Conservation (phyloP, 2,113 vertebrate genomes). For the Cyphomyrus plagiostoma region DNA sequence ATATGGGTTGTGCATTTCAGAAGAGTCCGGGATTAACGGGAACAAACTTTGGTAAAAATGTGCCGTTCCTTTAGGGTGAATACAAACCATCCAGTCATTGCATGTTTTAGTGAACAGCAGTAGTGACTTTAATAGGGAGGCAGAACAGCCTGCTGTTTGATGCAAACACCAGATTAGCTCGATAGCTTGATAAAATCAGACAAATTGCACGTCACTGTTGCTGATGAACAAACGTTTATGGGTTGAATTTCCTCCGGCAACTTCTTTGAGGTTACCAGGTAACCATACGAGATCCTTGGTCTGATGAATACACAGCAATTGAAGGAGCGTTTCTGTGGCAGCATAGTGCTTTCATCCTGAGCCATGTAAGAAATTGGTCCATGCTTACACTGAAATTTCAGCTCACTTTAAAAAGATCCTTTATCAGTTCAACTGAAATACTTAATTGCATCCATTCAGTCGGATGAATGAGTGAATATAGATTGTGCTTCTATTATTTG, state of each 20-base stretch:
- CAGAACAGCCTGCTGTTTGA: neutral
- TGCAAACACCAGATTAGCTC: neutral
- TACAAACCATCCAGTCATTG: neutral
- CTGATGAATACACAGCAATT: conserved; percentile 13
- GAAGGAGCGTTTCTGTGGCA: conserved; percentile 1
- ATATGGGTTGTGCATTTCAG: neutral
- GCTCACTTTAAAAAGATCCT: conserved; percentile 16
- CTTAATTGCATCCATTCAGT: neutral
- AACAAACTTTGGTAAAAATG: neutral
- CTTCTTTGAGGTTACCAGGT: conserved; percentile 21
- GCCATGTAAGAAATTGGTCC: neutral
- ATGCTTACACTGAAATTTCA: neutral
- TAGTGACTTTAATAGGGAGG: neutral
- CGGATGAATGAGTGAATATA: neutral
- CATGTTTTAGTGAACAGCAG: neutral
- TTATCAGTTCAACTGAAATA: neutral
- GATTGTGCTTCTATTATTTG: neutral
- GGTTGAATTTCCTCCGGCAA: neutral
- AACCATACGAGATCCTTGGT: conserved; percentile 6
- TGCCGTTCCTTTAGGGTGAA: neutral
- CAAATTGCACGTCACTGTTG: neutral
- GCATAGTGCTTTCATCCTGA: neutral
- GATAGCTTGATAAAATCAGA: conserved; percentile 8
- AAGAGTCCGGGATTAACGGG: neutral
- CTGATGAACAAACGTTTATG: neutral